These are phyloP conservation scores for Diorhabda carinulata DNA, from an alignment of 1,140 invertebrate genomes.

Conservation along the genomic window DNA sequence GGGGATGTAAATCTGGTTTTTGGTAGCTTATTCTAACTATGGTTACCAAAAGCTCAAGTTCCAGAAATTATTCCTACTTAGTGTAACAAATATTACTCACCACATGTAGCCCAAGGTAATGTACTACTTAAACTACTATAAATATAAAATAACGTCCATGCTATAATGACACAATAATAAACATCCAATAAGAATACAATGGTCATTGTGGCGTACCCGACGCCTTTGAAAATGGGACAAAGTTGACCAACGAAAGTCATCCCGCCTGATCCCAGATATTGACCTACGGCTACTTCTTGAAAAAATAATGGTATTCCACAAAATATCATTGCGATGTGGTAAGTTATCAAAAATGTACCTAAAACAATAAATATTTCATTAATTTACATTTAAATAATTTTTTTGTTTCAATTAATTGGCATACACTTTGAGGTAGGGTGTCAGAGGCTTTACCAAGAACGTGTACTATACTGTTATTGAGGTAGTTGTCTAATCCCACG, in stretches of 20 bases:
- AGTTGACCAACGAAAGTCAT: conserved; percentile 60
- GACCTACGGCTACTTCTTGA: conserved; percentile 68
- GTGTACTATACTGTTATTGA: no score
- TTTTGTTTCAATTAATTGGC: no score
- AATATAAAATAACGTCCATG: conserved; percentile 62
- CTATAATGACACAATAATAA: conserved; percentile 63
- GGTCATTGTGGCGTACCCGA: conserved; percentile 67
- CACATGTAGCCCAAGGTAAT: conserved; percentile 57
- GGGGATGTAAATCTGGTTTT: no score
- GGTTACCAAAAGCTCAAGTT: no score
- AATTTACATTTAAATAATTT: no score
- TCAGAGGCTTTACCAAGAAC: no score
- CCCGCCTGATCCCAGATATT: conserved; percentile 60
- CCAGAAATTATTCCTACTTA: no score
- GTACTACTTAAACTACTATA: conserved; percentile 53
- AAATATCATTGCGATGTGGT: conserved; percentile 67
- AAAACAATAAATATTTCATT: background rate
- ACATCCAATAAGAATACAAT: conserved; percentile 64
- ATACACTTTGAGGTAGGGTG: no score
- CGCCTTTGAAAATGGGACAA: conserved; percentile 62
- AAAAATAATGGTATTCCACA: conserved; percentile 75
- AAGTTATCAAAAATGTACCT: conserved; percentile 65
- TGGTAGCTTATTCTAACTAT: no score
- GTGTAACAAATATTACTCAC: conserved; percentile 43
- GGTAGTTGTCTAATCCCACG: no score